phyloP scores from a whole-genome alignment of 2,113 vertebrate species.

The Lepisosteus osseus region DNA sequence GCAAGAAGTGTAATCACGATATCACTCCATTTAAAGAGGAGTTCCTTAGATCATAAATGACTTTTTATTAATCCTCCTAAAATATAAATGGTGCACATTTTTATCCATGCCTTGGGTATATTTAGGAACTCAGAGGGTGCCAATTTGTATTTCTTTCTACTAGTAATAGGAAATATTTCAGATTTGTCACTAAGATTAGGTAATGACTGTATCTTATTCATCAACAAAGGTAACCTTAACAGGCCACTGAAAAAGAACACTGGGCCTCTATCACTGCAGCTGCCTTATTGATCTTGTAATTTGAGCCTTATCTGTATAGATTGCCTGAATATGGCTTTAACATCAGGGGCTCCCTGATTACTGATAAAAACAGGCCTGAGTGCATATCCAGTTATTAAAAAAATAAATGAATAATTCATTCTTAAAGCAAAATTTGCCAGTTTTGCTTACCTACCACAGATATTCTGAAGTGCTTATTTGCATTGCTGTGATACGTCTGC shows the following conservation, averaged over 20 bases:
- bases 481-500: not conserved
- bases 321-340: constrained; percentile 16
- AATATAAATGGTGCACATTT: not conserved
- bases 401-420: not conserved
- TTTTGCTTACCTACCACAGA: not conserved
- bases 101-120: not conserved
- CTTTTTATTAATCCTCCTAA: not conserved
- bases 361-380: constrained; percentile 26
- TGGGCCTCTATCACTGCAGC: not conserved
- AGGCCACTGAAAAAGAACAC: not conserved
- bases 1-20: not conserved
- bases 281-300: constrained; percentile 50
- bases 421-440: not conserved
- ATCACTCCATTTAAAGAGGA: not conserved
- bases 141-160: too few species aligned
- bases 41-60: not conserved
- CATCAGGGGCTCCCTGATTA: constrained; percentile 23
- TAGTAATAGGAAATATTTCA: too few species aligned
- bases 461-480: not conserved
- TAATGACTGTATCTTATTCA: not conserved
- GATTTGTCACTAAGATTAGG: not conserved
- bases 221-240: not conserved
- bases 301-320: constrained; percentile 46
- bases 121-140: not conserved
- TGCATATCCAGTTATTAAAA: not conserved